Evolutionary conservation across 1,140 invertebrate genomes (phyloP), one percentile per base, ranked within the genome.

Genomic region (Drosophila ambigua): DNA sequence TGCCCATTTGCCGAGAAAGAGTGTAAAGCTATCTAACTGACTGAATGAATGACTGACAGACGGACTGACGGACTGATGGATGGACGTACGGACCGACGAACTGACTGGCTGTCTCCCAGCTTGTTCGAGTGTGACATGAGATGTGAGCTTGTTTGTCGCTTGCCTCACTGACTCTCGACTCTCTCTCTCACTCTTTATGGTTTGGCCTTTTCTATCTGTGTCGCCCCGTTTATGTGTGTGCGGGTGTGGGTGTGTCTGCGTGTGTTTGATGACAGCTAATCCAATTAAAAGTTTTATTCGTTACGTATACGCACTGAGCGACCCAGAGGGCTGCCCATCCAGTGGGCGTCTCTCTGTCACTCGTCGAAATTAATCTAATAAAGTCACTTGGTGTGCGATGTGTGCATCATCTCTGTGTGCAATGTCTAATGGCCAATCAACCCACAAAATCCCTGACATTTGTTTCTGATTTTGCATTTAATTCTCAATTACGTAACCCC

Each of bases 211-310:
- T 5, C 4, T 39, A 39, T 39, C 67, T 44, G 49, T 71, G 67
- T 79, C 66, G 76, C 72, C 49, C 51, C 48, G 24, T 64, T 65
- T 72, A 50, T 78, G 26, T 13, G 24, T 26, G 23, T 54, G 31
- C 61, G 41, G 67, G 52, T 20, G 50, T 28, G 54, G 53, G 52
- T 73, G 46, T 54, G 39, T 46, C 75, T 61, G 71, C 52, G 72
- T 73, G 68, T 59, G 77, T 66, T 79, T 90, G 85, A 89, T 81
- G 82, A 90, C 79, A 87, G 79, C 87, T 90, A 90, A 90, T 90
- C 87, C 88, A 90, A 90, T 90, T 90, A 88, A 90, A 87, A 90
- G 69, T 90, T 90, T 90, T 82, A 90, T 90, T 87, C 85, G 77
- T 83, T 72, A 85, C 87, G 81, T 87, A 77, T 85, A 74, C 78